Evolutionary conservation across 2,888 invertebrate genomes (phyloP), one percentile per base, ranked within the genome.

Genomic region (Incurvaria masculella): DNA sequence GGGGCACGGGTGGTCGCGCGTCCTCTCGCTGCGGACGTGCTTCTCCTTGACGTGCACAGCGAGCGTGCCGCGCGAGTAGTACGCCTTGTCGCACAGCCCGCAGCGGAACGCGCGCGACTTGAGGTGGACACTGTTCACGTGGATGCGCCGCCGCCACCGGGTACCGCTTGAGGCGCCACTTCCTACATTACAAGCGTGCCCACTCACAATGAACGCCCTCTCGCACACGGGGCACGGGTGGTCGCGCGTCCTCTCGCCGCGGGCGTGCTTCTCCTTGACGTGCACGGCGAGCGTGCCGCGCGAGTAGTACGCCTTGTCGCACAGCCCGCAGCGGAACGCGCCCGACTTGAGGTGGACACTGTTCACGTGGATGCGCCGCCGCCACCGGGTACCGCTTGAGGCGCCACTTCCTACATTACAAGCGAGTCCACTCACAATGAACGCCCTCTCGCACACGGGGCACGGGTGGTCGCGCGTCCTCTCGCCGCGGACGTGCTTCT

Each of bases 401-500:
- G n/a, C n/a, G n/a, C n/a, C n/a, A n/a, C n/a, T n/a, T n/a, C n/a
- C n/a, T n/a, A n/a, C n/a, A n/a, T n/a, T n/a, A n/a, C n/a, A n/a
- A n/a, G n/a, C n/a, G 23, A 10, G 23, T 23, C 6, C 10, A 33
- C 33, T 8, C 4, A 33, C 33, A 11, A 33, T 8, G 33, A 33
- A 33, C 3, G 33, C 33, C 11, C 33, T 8, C 33, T 11, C 3
- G 33, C 33, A 33, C 11, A 33, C 14, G 4, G 33, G 3, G 33
- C 33, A 33, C 6, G 14, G 11, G 33, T 33, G 33, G 11, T 33
- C 33, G 11, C 33, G 8, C 11, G 11, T 33, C 11, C 33, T 6
- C 45, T 44, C 49, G 18, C 49, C 21, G 3, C 46, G 45, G 42
- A 21, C 27, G 26, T 45, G 44, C 44, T 26, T 33, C 11, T 33